Percentiles rank a stretch among this genome's conserved stretches.
Conservation (phyloP, 2,797 vertebrate genomes). For the Lycodopsis pacificus region DNA sequence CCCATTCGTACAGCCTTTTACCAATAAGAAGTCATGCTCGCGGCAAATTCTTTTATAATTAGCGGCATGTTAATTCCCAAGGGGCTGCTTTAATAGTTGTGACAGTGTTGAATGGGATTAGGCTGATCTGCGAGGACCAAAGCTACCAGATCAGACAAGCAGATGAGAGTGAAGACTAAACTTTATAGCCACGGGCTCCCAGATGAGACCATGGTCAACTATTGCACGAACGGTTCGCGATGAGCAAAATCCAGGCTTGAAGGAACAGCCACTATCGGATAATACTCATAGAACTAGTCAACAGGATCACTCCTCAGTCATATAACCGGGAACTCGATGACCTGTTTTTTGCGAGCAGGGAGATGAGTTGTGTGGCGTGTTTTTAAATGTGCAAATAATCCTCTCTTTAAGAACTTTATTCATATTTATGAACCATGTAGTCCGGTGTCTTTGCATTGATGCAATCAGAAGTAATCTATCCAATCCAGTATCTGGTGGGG, state of each 20-base stretch:
- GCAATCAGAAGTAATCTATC: conserved; percentile 41
- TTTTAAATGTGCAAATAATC: neutral
- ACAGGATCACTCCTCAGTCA: neutral
- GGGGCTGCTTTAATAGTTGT: conserved; percentile 66
- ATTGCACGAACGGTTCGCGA: conserved; percentile 37
- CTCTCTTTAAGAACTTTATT: conserved; percentile 4
- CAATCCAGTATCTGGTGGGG: conserved; percentile 15
- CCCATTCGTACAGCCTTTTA: conserved; percentile 48
- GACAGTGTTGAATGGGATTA: conserved; percentile 67
- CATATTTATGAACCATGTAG: conserved; percentile 16
- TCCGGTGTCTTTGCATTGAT: conserved; percentile 26
- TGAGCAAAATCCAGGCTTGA: conserved; percentile 37
- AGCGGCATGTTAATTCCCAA: conserved; percentile 59
- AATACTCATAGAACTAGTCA: conserved; percentile 2
- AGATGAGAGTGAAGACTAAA: conserved; percentile 37
- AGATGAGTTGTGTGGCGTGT: neutral
- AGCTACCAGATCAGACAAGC: conserved; percentile 34
- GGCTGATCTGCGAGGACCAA: conserved; percentile 39
- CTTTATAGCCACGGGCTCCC: conserved; percentile 47
- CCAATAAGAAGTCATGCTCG: conserved; percentile 59
- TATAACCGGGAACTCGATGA: neutral
- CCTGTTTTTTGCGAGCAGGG: neutral
- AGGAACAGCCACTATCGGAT: conserved; percentile 25
- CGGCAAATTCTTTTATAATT: conserved; percentile 62
- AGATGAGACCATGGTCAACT: conserved; percentile 41